Evolutionary conservation across 1,140 invertebrate species (phyloP).

Genomic region (Drosophila nebulosa): DNA sequence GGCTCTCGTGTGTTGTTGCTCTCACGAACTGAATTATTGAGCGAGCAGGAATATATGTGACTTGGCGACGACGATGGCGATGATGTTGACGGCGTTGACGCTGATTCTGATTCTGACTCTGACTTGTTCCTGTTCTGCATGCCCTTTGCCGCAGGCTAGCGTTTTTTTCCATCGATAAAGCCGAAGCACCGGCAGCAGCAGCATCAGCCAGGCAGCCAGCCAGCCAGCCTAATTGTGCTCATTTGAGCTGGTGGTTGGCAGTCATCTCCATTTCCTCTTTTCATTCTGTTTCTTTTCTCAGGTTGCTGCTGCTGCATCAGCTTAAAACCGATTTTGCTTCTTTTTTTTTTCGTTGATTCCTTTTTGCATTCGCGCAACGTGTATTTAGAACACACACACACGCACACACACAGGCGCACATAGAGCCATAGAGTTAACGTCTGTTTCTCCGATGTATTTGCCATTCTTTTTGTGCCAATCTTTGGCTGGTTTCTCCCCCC

Average conservation of each 20-base stretch:
- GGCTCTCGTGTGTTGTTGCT: conserved; percentile 44
- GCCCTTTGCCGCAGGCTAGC: conserved; percentile 37
- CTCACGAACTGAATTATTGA: conserved; percentile 69
- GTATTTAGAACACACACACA: conserved; percentile 69
- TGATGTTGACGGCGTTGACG: conserved; percentile 14
- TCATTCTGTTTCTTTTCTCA: conserved; percentile 29
- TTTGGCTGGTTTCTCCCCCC: conserved; percentile 28
- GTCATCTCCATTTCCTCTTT: conserved; percentile 27
- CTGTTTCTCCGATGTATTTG: conserved; percentile 30
- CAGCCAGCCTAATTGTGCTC: conserved; percentile 70
- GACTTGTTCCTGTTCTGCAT: conserved; percentile 64
- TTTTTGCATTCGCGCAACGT: conserved; percentile 69
- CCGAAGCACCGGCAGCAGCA: conserved; percentile 1
- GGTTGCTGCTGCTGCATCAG: conserved; percentile 49
- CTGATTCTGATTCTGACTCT: conserved; percentile 25
- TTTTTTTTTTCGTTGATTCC: conserved; percentile 54
- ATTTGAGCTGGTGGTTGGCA: conserved; percentile 57
- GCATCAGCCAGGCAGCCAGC: not conserved
- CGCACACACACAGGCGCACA: conserved; percentile 25
- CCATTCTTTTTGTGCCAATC: conserved; percentile 61
- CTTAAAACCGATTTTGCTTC: conserved; percentile 49
- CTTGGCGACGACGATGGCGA: conserved; percentile 28
- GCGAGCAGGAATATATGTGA: conserved; percentile 60
- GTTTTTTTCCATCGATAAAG: conserved; percentile 61
- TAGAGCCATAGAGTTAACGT: conserved; percentile 1